Evolutionary conservation across 1,140 invertebrate species (phyloP), one percentile per base, ranked within the genome.

Genomic region (Bicyclus anynana): DNA sequence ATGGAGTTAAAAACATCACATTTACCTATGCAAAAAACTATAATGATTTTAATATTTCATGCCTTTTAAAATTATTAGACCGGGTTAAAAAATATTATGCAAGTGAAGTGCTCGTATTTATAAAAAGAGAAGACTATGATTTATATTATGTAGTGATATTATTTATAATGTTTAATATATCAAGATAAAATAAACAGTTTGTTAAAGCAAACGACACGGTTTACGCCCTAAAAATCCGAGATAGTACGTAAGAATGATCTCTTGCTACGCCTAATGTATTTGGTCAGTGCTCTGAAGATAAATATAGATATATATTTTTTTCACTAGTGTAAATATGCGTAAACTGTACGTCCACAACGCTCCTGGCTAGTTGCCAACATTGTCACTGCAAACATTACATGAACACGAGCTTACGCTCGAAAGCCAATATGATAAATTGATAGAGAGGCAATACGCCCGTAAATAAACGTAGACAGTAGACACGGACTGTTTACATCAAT

Each of bases 301-400:
- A 14, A 47, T 37, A 18, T 18, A 40, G 12, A 40, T 54, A 29
- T 29, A 44, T 18, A 26, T 56, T 46, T 46, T 54, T 52, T 26
- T 52, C 23, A 18, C 38, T 46, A 46, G 49, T 35, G 56, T 59
- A 52, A 59, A 59, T 33, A 40, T 47, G 40, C 26, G 27, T 26
- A 47, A 53, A 16, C 21, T 13, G 20, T 35, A 29, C 48, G 54
- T 57, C 54, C 44, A 51, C 46, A 49, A 38, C 13, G 18, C 20
- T 47, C 33, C 56, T 59, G 56, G 49, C 7, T 44, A 17, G 17
- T 17, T 33, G 56, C 56, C 56, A 59, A 35, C 10, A 50, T 16
- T 23, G 17, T 12, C 33, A 57, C 18, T 37, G 33, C 35, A 38
- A n/a, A 42, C 37, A 42, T 17, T 53, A 44, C 17, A 20, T 17